Conservation (phyloP, 2,113 vertebrate species). For the Corythornis cristatus region DNA sequence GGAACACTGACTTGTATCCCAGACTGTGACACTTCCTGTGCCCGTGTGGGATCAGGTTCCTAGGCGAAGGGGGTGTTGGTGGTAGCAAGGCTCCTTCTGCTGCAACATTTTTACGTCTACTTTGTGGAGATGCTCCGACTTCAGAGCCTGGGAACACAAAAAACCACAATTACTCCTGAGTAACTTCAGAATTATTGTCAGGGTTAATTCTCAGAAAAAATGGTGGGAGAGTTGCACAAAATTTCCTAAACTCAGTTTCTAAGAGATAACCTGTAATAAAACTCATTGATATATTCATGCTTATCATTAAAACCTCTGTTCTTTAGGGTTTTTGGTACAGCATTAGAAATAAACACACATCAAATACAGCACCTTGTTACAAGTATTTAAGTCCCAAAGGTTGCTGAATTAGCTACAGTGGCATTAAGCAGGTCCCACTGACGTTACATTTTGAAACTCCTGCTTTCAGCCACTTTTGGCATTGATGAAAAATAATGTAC, state of each 20-base stretch:
- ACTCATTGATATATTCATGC: too few relatives aligned
- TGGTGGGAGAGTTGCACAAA: too few relatives aligned
- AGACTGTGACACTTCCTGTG: constrained; percentile 98
- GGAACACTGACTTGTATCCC: constrained; percentile 92
- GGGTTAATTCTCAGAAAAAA: too few relatives aligned
- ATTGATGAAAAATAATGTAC: neutral
- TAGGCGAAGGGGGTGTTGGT: constrained; percentile 90
- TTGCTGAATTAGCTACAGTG: too few relatives aligned
- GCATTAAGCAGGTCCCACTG: neutral
- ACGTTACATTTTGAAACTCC: neutral
- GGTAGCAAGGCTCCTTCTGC: constrained; percentile 86
- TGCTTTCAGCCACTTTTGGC: neutral
- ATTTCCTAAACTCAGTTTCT: too few relatives aligned
- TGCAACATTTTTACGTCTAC: constrained; percentile 81
- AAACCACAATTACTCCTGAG: neutral
- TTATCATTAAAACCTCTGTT: too few relatives aligned
- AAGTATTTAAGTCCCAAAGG: too few relatives aligned
- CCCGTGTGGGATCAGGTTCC: constrained; percentile 91
- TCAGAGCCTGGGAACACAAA: constrained; percentile 81
- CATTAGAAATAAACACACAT: too few relatives aligned
- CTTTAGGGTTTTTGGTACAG: too few relatives aligned
- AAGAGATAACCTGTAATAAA: too few relatives aligned
- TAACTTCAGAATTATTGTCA: neutral
- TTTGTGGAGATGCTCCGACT: constrained; percentile 88
- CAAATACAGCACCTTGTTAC: too few relatives aligned